phyloP scores from a whole-genome alignment of 2,888 invertebrate species.

The Synergus laeviventris region DNA sequence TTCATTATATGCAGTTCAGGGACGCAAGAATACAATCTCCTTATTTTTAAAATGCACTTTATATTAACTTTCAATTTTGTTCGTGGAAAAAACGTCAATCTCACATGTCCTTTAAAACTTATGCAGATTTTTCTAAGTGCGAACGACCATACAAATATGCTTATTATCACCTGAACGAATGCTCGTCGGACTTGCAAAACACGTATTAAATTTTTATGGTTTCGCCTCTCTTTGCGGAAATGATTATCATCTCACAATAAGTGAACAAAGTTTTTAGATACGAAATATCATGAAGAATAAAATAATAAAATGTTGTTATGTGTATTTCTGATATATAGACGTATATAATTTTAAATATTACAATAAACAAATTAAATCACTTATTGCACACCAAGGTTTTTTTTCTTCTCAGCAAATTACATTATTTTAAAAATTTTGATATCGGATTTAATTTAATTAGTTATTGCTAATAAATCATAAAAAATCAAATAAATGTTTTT shows the following conservation, averaged over 20 bases:
- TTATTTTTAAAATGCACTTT: background rate
- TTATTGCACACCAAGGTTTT: no score
- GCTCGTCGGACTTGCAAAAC: background rate
- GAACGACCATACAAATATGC: background rate
- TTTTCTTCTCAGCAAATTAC: no score
- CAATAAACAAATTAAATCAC: no score
- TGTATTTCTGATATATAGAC: background rate
- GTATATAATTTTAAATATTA: background rate
- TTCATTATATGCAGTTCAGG: background rate
- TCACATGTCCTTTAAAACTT: background rate
- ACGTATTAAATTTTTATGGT: constrained; percentile 16
- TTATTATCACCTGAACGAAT: constrained; percentile 14
- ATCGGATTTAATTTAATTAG: background rate
- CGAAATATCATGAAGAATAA: background rate
- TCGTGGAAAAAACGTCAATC: background rate
- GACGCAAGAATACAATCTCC: background rate
- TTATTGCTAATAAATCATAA: background rate
- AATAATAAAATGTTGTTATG: no score
- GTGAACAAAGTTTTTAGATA: background rate
- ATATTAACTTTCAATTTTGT: background rate
- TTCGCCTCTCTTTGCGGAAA: constrained; percentile 9
- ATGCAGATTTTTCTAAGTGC: background rate
- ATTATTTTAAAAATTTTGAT: no score
- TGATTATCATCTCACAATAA: background rate
- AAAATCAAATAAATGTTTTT: background rate